phyloP scores from a whole-genome alignment of 2,113 vertebrate genomes.

The Mormoops blainvillei region DNA sequence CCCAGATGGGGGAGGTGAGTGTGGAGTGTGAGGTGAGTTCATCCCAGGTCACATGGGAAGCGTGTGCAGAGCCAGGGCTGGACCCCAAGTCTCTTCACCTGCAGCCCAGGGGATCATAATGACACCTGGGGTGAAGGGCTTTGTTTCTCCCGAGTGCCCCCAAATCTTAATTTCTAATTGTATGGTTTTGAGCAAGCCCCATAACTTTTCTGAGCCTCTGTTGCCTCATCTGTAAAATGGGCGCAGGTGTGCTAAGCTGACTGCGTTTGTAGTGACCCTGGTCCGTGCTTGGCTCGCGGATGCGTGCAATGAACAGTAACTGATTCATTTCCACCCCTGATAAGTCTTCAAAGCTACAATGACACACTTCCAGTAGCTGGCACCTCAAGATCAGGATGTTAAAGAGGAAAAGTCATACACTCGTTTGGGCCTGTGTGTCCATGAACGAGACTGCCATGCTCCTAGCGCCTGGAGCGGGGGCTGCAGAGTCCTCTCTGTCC shows the following conservation, averaged over 20 bases:
- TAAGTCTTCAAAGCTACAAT: not conserved
- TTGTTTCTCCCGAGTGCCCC: not conserved
- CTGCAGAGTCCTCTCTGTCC: not conserved
- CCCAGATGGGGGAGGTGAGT: not conserved
- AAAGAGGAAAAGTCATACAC: not conserved
- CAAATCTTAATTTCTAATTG: not conserved
- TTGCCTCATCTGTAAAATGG: not conserved
- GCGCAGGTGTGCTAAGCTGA: not conserved
- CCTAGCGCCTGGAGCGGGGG: not conserved
- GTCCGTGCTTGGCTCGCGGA: not conserved
- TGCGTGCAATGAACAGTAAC: rapidly evolving
- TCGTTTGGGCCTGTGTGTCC: rapidly evolving
- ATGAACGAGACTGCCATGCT: not conserved
- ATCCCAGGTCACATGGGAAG: not conserved
- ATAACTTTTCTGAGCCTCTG: not conserved
- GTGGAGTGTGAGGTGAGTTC: not conserved
- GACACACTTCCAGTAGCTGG: not conserved
- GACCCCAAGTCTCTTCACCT: not conserved
- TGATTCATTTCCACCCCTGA: not conserved
- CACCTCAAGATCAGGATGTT: not conserved
- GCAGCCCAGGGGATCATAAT: not conserved
- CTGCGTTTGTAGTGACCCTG: not conserved
- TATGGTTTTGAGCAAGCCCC: not conserved
- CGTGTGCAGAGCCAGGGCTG: not conserved
- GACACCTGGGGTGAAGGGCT: not conserved